Conservation (phyloP, 2,113 vertebrate species). For the Hippocampus mohnikei region DNA sequence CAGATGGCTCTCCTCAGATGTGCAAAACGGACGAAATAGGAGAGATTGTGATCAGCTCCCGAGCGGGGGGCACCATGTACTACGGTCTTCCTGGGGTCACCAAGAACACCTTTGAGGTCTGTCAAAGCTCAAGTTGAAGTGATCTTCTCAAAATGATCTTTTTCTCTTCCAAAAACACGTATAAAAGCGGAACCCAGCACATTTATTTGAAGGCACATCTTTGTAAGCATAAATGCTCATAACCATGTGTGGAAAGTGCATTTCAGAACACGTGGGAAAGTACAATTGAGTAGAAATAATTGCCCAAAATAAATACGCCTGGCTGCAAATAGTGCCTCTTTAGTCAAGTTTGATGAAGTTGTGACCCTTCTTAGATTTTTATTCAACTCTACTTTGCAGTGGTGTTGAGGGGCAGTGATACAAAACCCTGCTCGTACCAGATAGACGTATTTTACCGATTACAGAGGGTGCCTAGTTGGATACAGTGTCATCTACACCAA, state of each 20-base stretch:
- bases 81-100: slow-evolving; percentile 92
- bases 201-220: neutral
- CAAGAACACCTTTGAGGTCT: slow-evolving; percentile 94
- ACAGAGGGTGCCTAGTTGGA: neutral
- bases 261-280: neutral
- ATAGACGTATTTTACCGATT: neutral
- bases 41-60: slow-evolving; percentile 92
- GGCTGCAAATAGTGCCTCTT: neutral
- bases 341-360: neutral
- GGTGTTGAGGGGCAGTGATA: no score
- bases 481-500: neutral
- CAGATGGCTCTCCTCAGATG: slow-evolving; percentile 87
- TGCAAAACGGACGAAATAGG: slow-evolving; percentile 98
- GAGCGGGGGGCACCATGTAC: slow-evolving; percentile 91
- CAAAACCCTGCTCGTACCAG: neutral
- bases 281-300: neutral
- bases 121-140: neutral
- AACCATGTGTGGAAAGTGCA: neutral
- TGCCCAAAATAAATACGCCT: neutral
- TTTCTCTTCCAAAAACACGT: neutral
- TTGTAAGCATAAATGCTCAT: neutral
- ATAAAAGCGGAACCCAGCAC: neutral
- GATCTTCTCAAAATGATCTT: neutral
- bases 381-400: no score
- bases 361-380: neutral